Evolutionary conservation across 2,888 invertebrate genomes (phyloP).

Genomic region (Pecten maximus): DNA sequence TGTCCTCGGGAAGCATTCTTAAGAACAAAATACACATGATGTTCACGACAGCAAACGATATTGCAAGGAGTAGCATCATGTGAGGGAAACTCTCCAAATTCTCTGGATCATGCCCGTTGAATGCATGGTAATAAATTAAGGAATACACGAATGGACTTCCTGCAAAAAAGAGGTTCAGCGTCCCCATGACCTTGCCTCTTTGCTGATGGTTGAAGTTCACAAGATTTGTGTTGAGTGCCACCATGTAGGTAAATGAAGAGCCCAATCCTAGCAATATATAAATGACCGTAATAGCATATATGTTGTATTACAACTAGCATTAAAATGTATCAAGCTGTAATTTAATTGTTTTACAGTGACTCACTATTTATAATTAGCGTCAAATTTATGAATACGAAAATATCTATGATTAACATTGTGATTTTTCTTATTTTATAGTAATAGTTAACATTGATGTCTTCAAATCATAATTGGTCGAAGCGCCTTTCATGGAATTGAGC

Average conservation of each 20-base stretch:
- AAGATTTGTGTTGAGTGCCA: not conserved
- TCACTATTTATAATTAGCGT: too few relatives aligned
- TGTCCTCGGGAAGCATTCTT: not conserved
- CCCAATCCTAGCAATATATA: not conserved
- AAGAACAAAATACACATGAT: constrained; percentile 6
- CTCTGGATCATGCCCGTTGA: not conserved
- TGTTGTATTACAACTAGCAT: too few relatives aligned
- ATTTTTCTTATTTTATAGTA: too few relatives aligned
- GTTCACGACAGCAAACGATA: constrained; percentile 1
- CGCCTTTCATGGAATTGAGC: too few relatives aligned
- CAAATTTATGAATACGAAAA: too few relatives aligned
- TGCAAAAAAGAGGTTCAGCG: not conserved
- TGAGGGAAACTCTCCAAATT: constrained; percentile 1
- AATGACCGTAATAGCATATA: too few relatives aligned
- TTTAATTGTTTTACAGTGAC: too few relatives aligned
- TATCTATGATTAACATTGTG: too few relatives aligned
- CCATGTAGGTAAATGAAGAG: constrained; percentile 24
- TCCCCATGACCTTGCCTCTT: constrained; percentile 27
- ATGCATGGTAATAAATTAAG: constrained; percentile 17
- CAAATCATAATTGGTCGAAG: too few relatives aligned
- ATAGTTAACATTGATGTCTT: too few relatives aligned
- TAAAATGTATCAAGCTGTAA: too few relatives aligned
- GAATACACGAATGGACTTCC: constrained; percentile 26
- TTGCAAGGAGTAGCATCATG: not conserved
- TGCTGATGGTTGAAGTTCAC: not conserved